Evolutionary conservation across 2,888 invertebrate species (phyloP).

Genomic region (Nomada hirtipes): DNA sequence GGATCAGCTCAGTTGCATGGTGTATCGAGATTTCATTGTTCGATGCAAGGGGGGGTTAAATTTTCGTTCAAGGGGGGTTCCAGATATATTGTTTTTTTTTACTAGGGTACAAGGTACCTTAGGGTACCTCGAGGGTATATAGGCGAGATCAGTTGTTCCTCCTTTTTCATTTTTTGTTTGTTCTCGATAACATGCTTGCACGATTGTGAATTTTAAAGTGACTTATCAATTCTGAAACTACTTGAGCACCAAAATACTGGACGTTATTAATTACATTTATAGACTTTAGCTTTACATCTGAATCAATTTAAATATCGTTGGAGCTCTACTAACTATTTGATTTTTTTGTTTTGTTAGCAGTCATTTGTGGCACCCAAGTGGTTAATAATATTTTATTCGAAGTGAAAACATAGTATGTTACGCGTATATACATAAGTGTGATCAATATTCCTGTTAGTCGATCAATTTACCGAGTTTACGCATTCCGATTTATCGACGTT

Average conservation of each 20-base stretch:
- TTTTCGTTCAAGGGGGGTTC: slow-evolving; percentile 5
- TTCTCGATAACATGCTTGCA: neutral
- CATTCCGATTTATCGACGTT: neutral
- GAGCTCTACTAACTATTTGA: neutral
- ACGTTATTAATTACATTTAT: no score
- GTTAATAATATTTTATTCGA: neutral
- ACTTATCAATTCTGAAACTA: neutral
- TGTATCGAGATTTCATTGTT: slow-evolving; percentile 57
- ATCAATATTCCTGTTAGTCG: neutral
- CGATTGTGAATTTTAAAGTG: neutral
- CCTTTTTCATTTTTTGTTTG: neutral
- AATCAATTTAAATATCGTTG: no score
- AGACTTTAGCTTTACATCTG: no score
- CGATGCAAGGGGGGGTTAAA: slow-evolving; percentile 25
- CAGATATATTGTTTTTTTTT: slow-evolving; percentile 14
- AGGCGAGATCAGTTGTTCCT: slow-evolving; percentile 33
- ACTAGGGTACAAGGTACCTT: slow-evolving; percentile 3
- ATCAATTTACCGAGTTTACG: neutral
- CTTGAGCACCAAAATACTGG: neutral
- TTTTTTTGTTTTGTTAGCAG: neutral
- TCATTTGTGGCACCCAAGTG: neutral
- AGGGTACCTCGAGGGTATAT: neutral
- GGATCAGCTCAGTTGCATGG: slow-evolving; percentile 60
- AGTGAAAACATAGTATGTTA: neutral
- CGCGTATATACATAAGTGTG: neutral